A percentile compares a stretch with the other conserved stretches of the same genome.
These are phyloP conservation scores for Rhinophrynus dorsalis DNA, from an alignment of 2,797 vertebrate genomes.

Conservation along the genomic window DNA sequence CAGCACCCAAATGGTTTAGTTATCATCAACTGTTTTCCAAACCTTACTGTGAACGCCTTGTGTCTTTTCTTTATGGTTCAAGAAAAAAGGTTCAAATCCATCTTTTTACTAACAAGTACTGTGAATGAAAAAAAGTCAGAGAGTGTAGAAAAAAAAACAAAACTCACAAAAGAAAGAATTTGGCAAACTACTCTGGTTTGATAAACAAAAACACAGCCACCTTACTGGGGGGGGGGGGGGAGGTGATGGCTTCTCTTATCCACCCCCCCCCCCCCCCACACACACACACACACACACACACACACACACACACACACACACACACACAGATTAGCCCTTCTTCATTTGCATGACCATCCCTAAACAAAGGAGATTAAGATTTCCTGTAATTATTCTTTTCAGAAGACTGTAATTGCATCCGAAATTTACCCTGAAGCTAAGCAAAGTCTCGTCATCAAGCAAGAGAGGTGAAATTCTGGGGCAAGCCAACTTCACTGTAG, in stretches of 20 bases:
- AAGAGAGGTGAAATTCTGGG: too few species aligned
- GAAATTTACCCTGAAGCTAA: conserved; percentile 55
- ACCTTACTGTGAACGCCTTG: conserved; percentile 20
- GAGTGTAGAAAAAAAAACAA: too few species aligned
- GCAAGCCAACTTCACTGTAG: too few species aligned
- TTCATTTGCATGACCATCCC: conserved; percentile 65
- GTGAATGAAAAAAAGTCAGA: too few species aligned
- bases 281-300: too few species aligned
- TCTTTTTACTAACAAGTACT: too few species aligned
- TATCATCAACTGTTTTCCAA: conserved; percentile 22
- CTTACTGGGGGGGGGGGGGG: neutral
- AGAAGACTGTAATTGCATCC: conserved; percentile 57
- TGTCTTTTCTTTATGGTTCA: too few species aligned
- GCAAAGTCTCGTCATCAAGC: conserved; percentile 48
- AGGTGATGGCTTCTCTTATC: neutral
- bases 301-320: too few species aligned
- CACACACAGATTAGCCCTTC: conserved; percentile 56
- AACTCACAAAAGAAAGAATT: conserved; percentile 1
- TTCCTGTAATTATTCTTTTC: conserved; percentile 59
- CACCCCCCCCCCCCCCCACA: neutral
- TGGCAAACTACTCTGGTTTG: neutral
- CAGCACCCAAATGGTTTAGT: neutral
- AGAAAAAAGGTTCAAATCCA: too few species aligned
- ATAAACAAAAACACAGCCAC: neutral
- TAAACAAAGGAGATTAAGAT: conserved; percentile 55